A percentile compares a stretch with the other conserved stretches of the same genome.
These are phyloP conservation scores for Scomber japonicus DNA, from an alignment of 2,113 vertebrate species.

Conservation along the genomic window DNA sequence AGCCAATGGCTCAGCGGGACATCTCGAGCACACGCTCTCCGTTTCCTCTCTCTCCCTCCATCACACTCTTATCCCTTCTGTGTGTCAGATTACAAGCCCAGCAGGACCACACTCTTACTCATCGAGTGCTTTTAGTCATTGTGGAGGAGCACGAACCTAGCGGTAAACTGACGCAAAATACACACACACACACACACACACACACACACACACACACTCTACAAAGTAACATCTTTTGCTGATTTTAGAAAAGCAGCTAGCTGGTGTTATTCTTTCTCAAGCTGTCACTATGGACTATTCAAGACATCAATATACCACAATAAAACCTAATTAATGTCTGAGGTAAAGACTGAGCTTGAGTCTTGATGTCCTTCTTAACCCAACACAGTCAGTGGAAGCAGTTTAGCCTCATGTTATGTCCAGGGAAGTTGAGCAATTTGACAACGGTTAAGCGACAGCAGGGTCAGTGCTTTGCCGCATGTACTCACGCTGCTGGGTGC, in stretches of 20 bases:
- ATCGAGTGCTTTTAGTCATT: slow-evolving; percentile 23
- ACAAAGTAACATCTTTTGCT: neutral
- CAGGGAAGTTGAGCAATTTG: neutral
- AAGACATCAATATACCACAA: neutral
- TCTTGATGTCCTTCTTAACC: neutral
- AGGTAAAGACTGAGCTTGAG: neutral
- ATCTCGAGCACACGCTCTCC: slow-evolving; percentile 15
- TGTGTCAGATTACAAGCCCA: slow-evolving; percentile 65
- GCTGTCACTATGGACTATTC: neutral
- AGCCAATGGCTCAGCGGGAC: slow-evolving; percentile 49
- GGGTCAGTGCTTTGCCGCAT: slow-evolving; percentile 31
- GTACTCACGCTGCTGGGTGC: slow-evolving; percentile 84
- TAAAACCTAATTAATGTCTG: neutral
- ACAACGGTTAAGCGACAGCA: neutral
- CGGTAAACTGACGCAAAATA: no score
- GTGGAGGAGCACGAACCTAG: neutral
- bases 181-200: no score
- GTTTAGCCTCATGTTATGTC: neutral
- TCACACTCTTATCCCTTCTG: slow-evolving; percentile 28
- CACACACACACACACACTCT: neutral
- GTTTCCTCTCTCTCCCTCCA: slow-evolving; percentile 25
- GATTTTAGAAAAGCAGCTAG: slow-evolving; percentile 4
- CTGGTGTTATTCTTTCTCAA: neutral
- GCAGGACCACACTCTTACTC: slow-evolving; percentile 32
- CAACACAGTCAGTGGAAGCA: neutral